These are phyloP conservation scores for Electrophaes corylata DNA, from an alignment of 2,888 invertebrate genomes.

Conservation along the genomic window DNA sequence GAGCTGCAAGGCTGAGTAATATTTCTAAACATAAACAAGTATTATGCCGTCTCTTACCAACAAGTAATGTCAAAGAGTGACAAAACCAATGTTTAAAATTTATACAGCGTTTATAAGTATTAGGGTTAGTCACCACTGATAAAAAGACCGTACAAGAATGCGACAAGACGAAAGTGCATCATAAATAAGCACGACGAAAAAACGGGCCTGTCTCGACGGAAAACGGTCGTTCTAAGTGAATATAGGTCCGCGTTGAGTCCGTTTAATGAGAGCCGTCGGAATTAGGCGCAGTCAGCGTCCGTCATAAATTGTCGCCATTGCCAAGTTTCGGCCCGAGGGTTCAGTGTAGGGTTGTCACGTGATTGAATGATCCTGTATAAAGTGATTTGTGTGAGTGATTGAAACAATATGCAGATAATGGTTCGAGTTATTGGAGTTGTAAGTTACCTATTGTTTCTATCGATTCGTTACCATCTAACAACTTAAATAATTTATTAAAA, in stretches of 20 bases:
- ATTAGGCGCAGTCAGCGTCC: slow-evolving; percentile 73
- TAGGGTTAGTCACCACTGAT: too few species aligned
- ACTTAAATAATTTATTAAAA: too few species aligned
- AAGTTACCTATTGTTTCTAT: neutral
- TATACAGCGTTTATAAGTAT: too few species aligned
- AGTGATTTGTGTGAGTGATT: slow-evolving; percentile 3
- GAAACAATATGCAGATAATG: neutral
- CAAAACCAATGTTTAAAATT: too few species aligned
- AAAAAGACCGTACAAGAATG: slow-evolving; percentile 30
- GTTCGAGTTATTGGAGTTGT: neutral
- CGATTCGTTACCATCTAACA: too few species aligned
- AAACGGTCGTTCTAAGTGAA: slow-evolving; percentile 72
- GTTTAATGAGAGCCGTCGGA: slow-evolving; percentile 75
- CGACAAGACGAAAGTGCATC: slow-evolving; percentile 41
- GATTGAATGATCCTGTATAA: slow-evolving; percentile 7
- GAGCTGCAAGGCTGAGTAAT: too few species aligned
- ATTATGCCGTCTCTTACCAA: too few species aligned
- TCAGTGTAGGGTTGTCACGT: slow-evolving; percentile 33
- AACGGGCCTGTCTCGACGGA: slow-evolving; percentile 44
- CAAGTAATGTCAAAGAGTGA: too few species aligned
- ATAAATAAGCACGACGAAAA: slow-evolving; percentile 47
- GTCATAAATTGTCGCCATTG: slow-evolving; percentile 79
- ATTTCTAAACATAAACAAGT: too few species aligned
- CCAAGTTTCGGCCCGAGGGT: slow-evolving; percentile 42
- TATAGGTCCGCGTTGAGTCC: slow-evolving; percentile 68